Evolutionary conservation across 2,888 invertebrate species (phyloP).

Genomic region (Rhabditophanes sp.): DNA sequence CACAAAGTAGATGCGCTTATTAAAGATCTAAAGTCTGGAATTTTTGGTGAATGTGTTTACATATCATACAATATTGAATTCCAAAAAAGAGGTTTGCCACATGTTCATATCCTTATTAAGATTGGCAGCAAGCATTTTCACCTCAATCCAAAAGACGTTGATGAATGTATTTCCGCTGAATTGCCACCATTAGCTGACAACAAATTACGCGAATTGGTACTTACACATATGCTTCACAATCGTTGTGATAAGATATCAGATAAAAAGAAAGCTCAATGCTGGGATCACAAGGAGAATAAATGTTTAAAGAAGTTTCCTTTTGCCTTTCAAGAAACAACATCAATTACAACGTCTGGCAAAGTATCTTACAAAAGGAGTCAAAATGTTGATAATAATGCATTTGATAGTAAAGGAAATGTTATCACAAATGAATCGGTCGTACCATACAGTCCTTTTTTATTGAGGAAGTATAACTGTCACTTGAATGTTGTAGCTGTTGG

Average conservation of each 20-base stretch:
- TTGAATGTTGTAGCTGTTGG: slow-evolving; percentile 44
- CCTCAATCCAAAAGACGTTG: slow-evolving; percentile 23
- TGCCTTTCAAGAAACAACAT: slow-evolving; percentile 7
- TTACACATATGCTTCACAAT: slow-evolving; percentile 43
- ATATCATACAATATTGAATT: slow-evolving; percentile 32
- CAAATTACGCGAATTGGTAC: slow-evolving; percentile 36
- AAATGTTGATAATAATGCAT: slow-evolving; percentile 3
- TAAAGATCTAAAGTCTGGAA: slow-evolving; percentile 9
- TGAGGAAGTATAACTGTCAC: slow-evolving; percentile 40
- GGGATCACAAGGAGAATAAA: slow-evolving; percentile 8
- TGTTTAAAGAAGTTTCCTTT: slow-evolving; percentile 11
- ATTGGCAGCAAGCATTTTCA: slow-evolving; percentile 7
- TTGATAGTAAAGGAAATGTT: slow-evolving; percentile 1
- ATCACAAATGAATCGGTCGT: slow-evolving; percentile 12
- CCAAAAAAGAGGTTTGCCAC: slow-evolving; percentile 40
- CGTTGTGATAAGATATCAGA: slow-evolving; percentile 45
- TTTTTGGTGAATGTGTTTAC: slow-evolving; percentile 21
- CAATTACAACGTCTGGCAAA: slow-evolving; percentile 5
- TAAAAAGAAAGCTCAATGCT: slow-evolving; percentile 4
- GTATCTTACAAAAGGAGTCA: slow-evolving; percentile 9
- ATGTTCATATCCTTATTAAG: slow-evolving; percentile 27
- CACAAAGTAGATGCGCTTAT: slow-evolving; percentile 22
- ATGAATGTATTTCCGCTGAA: slow-evolving; percentile 43
- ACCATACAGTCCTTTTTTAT: slow-evolving; percentile 24
- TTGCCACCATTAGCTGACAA: slow-evolving; percentile 38